A percentile compares a stretch with the other conserved stretches of the same genome.
These are phyloP conservation scores for Halocynthia aurantium DNA, from an alignment of 23 tunicate genomes.

Conservation along the genomic window DNA sequence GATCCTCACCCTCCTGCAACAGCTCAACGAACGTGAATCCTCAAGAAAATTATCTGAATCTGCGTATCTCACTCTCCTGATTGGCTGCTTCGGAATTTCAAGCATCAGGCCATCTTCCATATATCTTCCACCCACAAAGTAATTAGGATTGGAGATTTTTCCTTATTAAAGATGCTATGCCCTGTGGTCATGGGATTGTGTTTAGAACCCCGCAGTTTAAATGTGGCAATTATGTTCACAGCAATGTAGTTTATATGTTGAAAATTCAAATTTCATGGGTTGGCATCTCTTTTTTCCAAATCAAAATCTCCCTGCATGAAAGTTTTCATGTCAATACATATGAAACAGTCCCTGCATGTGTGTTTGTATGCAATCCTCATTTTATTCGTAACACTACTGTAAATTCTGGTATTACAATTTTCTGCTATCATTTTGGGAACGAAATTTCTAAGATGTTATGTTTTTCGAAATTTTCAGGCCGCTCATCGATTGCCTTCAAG, in stretches of 20 bases:
- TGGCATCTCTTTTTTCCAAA: too few relatives aligned
- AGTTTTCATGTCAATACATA: too few relatives aligned
- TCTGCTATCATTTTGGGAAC: neutral
- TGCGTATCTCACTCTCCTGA: slow-evolving; percentile 64
- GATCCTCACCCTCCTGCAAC: slow-evolving; percentile 8
- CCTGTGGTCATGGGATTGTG: too few relatives aligned
- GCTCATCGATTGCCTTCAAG: slow-evolving; percentile 2
- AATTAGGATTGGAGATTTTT: neutral
- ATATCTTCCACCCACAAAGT: slow-evolving; percentile 6
- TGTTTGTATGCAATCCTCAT: too few relatives aligned
- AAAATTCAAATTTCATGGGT: too few relatives aligned
- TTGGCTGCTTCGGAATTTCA: slow-evolving; percentile 76
- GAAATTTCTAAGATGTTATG: neutral
- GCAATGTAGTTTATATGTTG: too few relatives aligned
- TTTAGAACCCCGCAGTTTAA: too few relatives aligned
- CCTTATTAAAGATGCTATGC: too few relatives aligned
- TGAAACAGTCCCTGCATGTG: too few relatives aligned
- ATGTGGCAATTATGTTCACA: too few relatives aligned
- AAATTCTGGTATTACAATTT: neutral
- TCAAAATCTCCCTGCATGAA: too few relatives aligned
- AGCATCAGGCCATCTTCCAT: slow-evolving; percentile 39
- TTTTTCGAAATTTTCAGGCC: slow-evolving; percentile 4
- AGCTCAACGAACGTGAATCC: neutral
- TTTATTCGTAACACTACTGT: too few relatives aligned
- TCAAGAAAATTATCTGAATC: slow-evolving; percentile 16